These are phyloP conservation scores for Menura novaehollandiae DNA, from an alignment of 2,113 vertebrate species.

Conservation along the genomic window DNA sequence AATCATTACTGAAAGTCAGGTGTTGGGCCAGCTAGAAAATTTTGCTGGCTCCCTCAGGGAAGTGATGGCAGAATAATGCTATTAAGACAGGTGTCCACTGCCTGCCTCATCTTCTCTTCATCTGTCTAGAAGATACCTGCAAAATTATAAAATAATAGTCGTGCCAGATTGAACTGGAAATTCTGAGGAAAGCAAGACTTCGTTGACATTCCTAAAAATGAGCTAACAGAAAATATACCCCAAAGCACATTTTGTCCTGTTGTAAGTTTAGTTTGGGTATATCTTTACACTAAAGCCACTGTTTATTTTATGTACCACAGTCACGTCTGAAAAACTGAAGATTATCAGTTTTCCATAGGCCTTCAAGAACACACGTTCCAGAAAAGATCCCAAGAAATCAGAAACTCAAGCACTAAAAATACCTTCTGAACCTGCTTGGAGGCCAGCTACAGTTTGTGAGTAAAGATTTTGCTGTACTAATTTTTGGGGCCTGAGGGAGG, in stretches of 20 bases:
- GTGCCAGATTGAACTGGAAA: background rate
- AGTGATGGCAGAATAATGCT: background rate
- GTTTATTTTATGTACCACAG: background rate
- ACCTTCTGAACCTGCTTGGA: background rate
- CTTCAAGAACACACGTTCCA: fast-evolving
- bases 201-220: background rate
- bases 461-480: background rate
- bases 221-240: background rate
- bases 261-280: background rate
- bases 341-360: background rate
- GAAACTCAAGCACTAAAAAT: background rate
- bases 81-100: background rate
- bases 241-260: background rate
- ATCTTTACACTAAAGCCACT: background rate
- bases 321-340: background rate
- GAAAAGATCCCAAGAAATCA: background rate
- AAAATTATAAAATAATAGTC: background rate
- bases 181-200: background rate
- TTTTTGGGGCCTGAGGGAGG: background rate
- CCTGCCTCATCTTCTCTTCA: background rate
- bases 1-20: background rate
- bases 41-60: background rate
- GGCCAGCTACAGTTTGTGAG: background rate
- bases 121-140: background rate
- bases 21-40: background rate